Percentiles rank a stretch among this genome's conserved stretches.
These are phyloP conservation scores for Cheirogaleus major DNA, from an alignment of 2,797 vertebrate species.

Conservation along the genomic window DNA sequence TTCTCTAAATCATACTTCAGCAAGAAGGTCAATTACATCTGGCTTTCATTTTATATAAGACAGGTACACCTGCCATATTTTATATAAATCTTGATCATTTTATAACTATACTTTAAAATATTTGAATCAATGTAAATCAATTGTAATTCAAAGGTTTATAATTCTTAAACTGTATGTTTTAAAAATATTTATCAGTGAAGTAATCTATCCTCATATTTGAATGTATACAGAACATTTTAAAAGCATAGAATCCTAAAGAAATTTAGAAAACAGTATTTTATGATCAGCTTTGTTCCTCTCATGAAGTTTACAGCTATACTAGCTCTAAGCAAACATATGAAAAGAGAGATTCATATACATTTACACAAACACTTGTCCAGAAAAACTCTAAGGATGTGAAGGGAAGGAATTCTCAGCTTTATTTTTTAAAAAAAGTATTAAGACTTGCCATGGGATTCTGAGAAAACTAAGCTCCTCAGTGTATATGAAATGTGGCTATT, in stretches of 20 bases:
- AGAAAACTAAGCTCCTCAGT: not conserved
- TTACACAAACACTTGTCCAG: not conserved
- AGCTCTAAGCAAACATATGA: constrained; percentile 23
- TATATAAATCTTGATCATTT: constrained; percentile 21
- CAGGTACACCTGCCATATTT: not conserved
- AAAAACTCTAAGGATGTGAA: not conserved
- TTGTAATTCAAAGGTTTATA: constrained; percentile 34
- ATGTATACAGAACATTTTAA: constrained; percentile 18
- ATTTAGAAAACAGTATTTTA: constrained; percentile 24
- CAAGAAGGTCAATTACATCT: constrained; percentile 13
- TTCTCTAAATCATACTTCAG: constrained; percentile 16
- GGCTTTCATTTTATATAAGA: constrained; percentile 34
- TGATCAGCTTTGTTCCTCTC: not conserved
- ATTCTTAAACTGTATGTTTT: constrained; percentile 35
- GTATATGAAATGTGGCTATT: constrained; percentile 8
- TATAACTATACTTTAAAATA: constrained; percentile 28
- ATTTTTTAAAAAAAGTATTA: not conserved
- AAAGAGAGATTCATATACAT: not conserved
- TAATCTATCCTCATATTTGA: not conserved
- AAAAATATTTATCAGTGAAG: not conserved
- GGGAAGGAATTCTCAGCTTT: not conserved
- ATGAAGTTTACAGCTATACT: not conserved
- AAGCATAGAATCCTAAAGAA: constrained; percentile 29
- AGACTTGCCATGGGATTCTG: not conserved
- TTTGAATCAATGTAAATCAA: constrained; percentile 25